Percentiles rank a stretch among this genome's conserved stretches.
These are phyloP conservation scores for Lithosia quadra DNA, from an alignment of 2,888 invertebrate genomes.

Conservation along the genomic window DNA sequence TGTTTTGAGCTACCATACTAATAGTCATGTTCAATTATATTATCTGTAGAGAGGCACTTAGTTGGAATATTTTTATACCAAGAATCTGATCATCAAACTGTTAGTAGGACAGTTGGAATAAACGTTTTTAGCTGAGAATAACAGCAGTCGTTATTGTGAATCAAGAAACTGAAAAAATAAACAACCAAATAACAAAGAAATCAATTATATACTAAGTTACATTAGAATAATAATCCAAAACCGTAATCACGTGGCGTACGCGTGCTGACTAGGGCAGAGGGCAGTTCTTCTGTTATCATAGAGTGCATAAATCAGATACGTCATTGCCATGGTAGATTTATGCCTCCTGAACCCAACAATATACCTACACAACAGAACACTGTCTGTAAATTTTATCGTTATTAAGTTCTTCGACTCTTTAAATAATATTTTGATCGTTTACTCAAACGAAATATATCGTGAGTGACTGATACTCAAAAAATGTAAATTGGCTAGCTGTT, in stretches of 20 bases:
- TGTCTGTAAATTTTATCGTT: neutral
- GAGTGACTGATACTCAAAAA: too few species aligned
- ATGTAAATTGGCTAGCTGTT: too few species aligned
- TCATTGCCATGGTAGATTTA: conserved; percentile 1
- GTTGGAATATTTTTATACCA: too few species aligned
- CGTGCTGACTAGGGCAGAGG: neutral
- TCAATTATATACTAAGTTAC: neutral
- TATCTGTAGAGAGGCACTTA: too few species aligned
- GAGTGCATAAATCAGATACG: conserved; percentile 2
- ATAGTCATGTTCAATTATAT: too few species aligned
- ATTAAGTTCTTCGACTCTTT: neutral
- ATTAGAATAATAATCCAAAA: conserved; percentile 35
- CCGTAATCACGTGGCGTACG: conserved; percentile 12
- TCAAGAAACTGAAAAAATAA: neutral
- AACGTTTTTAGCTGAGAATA: neutral
- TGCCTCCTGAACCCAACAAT: neutral
- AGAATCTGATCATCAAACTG: too few species aligned
- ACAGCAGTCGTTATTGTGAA: neutral
- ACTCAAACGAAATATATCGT: too few species aligned
- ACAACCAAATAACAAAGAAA: too few species aligned
- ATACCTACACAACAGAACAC: neutral
- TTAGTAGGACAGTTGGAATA: neutral
- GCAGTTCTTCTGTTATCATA: conserved; percentile 5
- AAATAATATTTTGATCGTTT: neutral
- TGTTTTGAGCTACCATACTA: too few species aligned